Evolutionary conservation across 2,888 invertebrate genomes (phyloP), one percentile per base, ranked within the genome.

Genomic region (Thymelicus lineola): DNA sequence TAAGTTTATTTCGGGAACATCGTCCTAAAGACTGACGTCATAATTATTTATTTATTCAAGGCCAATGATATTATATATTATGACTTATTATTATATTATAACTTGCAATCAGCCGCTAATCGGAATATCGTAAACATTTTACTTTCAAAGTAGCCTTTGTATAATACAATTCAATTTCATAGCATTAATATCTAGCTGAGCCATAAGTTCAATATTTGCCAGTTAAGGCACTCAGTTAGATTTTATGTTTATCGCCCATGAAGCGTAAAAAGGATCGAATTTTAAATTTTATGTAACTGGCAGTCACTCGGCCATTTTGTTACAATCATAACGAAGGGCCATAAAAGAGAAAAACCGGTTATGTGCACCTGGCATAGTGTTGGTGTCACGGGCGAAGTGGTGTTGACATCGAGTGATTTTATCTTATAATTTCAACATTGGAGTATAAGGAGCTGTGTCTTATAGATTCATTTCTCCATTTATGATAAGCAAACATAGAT

Each of bases 231-330:
- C 42, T 66, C 66, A 60, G 53, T 67, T 67, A 67, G 50, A 60
- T 67, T 67, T 67, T 67, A 67, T 67, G 45, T 68, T 68, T 68
- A 58, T 69, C 62, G 68, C 38, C 45, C 62, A 48, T 63, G 63
- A 63, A 15, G 15, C 58, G 38, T 58, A 69, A 69, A 69, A 69
- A 48, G 63, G 38, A 63, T 58, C 62, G 61, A 69, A 58, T 67
- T 68, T 70, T 53, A 70, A 70, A 59, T 70, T 70, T 64, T 64
- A 70, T 59, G 69, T 64, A 45, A 64, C 69, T 36, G 69, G 69
- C 69, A 50, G 64, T 64, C 64, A 58, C 64, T 36, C 58, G 69
- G 58, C 63, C 69, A 70, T 70, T 64, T 70, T 53, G 69, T 62
- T 58, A 69, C 63, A 69, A 63, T 69, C 69, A 63, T 63, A 63